A percentile compares a stretch with the other conserved stretches of the same genome.
phyloP scores from a whole-genome alignment of 2,888 invertebrate species.

The Nezara viridula region DNA sequence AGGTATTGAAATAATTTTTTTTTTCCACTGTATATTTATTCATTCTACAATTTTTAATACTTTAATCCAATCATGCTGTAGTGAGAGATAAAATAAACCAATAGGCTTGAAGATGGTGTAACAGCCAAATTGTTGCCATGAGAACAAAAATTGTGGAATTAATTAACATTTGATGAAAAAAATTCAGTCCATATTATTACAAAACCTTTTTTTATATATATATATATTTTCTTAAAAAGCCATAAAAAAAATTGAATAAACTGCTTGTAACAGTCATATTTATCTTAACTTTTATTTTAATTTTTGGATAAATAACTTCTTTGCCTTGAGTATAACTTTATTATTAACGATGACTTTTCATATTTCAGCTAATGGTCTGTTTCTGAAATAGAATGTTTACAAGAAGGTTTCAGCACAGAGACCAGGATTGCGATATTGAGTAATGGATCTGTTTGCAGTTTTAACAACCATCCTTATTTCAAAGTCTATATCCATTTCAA shows the following conservation, averaged over 20 bases:
- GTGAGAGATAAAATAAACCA: no score
- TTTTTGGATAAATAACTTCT: background rate
- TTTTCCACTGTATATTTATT: no score
- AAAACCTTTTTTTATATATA: no score
- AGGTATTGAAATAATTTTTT: no score
- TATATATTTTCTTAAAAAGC: no score
- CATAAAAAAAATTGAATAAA: background rate
- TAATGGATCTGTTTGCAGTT: constrained; percentile 23
- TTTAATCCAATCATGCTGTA: no score
- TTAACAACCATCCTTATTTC: background rate
- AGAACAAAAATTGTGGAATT: no score
- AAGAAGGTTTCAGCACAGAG: constrained; percentile 46
- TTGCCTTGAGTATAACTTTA: background rate
- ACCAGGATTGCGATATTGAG: constrained; percentile 3
- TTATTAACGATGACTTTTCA: constrained; percentile 27
- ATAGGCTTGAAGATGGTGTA: no score
- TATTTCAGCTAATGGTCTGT: constrained; percentile 39
- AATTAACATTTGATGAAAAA: no score
- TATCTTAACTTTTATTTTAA: background rate
- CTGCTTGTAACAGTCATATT: background rate
- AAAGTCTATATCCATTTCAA: background rate
- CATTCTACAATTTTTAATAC: no score
- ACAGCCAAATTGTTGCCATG: no score
- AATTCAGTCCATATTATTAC: no score
- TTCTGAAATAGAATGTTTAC: constrained; percentile 21